A percentile compares a stretch with the other conserved stretches of the same genome.
These are phyloP conservation scores for Xanthia togata DNA, from an alignment of 2,888 invertebrate genomes.

Conservation along the genomic window DNA sequence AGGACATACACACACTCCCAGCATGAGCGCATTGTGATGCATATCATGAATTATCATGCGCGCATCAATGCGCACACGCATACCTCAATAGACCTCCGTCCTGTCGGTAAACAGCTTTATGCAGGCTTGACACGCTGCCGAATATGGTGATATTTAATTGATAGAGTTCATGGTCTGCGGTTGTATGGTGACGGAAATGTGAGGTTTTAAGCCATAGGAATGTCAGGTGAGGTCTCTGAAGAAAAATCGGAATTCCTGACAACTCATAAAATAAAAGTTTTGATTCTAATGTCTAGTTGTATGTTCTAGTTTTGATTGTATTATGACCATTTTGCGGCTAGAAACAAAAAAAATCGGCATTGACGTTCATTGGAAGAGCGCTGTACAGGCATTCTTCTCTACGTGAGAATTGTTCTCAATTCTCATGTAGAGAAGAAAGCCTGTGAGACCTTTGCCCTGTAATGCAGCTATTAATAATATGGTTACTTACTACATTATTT, in stretches of 20 bases:
- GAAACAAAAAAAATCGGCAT: background rate
- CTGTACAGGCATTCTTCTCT: background rate
- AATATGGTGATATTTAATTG: slow-evolving; percentile 54
- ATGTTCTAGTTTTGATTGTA: too few relatives aligned
- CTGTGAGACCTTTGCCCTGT: too few relatives aligned
- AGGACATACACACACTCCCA: slow-evolving; percentile 27
- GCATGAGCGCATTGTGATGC: slow-evolving; percentile 59
- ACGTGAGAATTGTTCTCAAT: background rate
- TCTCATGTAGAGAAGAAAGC: too few relatives aligned
- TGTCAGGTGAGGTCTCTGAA: background rate
- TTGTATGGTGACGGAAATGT: background rate
- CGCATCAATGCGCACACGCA: slow-evolving; percentile 54
- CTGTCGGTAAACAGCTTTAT: slow-evolving; percentile 55
- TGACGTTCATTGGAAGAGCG: background rate
- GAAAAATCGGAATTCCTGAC: background rate
- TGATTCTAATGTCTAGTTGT: background rate
- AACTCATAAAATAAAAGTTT: background rate
- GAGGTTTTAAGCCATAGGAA: background rate
- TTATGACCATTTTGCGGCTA: too few relatives aligned
- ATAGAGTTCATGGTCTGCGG: slow-evolving; percentile 14
- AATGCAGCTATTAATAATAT: background rate
- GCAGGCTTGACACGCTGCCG: slow-evolving; percentile 38
- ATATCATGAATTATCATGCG: slow-evolving; percentile 47
- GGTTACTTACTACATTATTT: too few relatives aligned
- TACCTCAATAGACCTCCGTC: slow-evolving; percentile 51